Base-by-base conservation (phyloP, 2,888 invertebrate genomes). In the Dolichomitus sp. region DNA sequence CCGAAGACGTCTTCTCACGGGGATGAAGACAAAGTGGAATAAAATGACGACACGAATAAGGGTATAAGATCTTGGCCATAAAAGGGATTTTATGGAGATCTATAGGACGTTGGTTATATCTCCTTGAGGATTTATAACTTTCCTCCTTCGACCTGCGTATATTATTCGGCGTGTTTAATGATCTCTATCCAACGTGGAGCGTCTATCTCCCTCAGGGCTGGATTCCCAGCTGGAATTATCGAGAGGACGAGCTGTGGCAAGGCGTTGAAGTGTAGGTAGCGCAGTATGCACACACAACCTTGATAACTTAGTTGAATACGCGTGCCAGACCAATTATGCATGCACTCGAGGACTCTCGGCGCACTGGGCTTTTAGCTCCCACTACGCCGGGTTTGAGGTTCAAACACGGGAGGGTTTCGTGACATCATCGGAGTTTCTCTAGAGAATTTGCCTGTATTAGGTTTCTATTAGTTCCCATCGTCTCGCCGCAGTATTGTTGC, bases 261-360 rank as follows among this genome's bases (percentile, higher is more conserved):
- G 27, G 42, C 17, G 70, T 57, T 70, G 27, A 45, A 42, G 54
- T 70, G 30, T 14, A 42, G 11, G 37, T 42, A 63, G 23, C 42
- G 5, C 42, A 6, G 70, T 30, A 17, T 40, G 45, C 42, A 57
- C 57, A 70, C 30, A 70, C 27, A 12, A 70, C n/a, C 27, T 42
- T 45, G 11, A 57, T 57, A 70, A 57, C 42, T 69, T 52, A 27
- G 45, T 70, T 57, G 70, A 57, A 63, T 57, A 57, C 70, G 70
- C 70, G 70, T 70, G 70, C 70, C 57, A 42, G 57, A 70, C 70
- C 70, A 57, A 70, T 70, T 70, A 57, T 70, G 57, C 70, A 70
- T 70, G 70, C 70, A 70, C 70, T 70, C 42, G 70, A 70, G 57
- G 70, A 70, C 70, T 57, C 54, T 42, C 2, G 57, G 12, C 27